phyloP scores from a whole-genome alignment of 2,888 invertebrate species.

The Thera britannica region DNA sequence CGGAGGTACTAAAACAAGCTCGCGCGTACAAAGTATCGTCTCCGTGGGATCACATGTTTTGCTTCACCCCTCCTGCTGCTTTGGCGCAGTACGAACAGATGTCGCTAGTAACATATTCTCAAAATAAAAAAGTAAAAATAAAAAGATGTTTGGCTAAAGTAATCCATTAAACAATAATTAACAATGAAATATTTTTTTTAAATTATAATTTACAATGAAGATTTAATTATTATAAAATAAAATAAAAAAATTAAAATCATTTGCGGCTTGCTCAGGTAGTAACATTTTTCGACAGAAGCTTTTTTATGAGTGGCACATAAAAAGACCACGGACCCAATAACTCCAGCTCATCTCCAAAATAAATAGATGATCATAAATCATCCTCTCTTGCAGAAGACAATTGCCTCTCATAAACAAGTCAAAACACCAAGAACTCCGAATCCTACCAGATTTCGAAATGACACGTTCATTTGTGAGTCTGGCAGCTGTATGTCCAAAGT shows the following conservation, averaged over 20 bases:
- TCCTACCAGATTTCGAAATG: not conserved
- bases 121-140: not conserved
- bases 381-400: not conserved
- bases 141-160: no score
- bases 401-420: slow-evolving; percentile 1
- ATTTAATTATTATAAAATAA: no score
- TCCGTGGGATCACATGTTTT: not conserved
- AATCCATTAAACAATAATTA: no score
- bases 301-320: not conserved
- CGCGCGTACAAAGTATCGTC: not conserved
- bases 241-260: no score
- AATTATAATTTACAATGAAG: no score
- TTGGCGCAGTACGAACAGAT: slow-evolving; percentile 4
- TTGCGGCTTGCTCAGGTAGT: no score
- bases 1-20: slow-evolving; percentile 23
- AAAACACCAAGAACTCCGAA: not conserved
- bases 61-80: not conserved
- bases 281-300: no score
- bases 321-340: not conserved
- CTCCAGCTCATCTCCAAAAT: not conserved
- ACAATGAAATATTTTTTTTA: no score
- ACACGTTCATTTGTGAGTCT: slow-evolving; percentile 2
- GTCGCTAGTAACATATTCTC: slow-evolving; percentile 13
- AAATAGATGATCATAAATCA: not conserved
- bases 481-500: not conserved